Evolutionary conservation across 92 coral and sea anemone species (phyloP), one percentile per base, ranked within the genome.

Genomic region (Porites cylindrica): DNA sequence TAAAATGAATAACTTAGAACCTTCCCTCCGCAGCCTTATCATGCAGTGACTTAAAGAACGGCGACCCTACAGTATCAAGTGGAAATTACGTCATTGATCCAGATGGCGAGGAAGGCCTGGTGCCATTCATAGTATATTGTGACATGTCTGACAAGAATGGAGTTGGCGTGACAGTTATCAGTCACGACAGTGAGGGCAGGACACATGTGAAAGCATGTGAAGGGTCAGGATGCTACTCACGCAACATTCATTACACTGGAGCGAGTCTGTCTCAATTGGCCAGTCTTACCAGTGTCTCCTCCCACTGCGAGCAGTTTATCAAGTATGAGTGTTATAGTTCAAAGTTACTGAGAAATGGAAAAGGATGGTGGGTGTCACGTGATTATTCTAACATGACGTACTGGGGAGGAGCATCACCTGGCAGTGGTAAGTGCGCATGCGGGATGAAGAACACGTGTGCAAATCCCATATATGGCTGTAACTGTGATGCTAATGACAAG

Each of bases 281-380:
- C 10, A 80, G 90, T 53, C 89, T 90, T 50, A 79, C 81, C 51
- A 38, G 68, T 7, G 87, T 82, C 50, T 90, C 93, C 4, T 17
- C 56, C 20, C 63, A 86, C 26, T 90, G 93, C 63, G 87, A 85
- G 60, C 93, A 90, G 83, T 85, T 79, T 47, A 80, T 90, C 66
- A 90, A 73, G 71, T 89, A 91, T 51, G 86, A 91, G 77, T 91
- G 94, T 82, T 4, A 56, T 13, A 56, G 14, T 10, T 56, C 60
- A 7, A 8, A 2, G 11, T 56, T 56, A 10, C 14, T 7, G 12
- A 56, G 0, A 13, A 2, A 0, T 3, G 13, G 13, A 2, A 3
- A 8, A 56, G 60, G 12, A 10, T 77, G 81, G 69, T 77, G 81
- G 81, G 81, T 77, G 81, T 77, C 81, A 77, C 81, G 81, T 58